phyloP scores from a whole-genome alignment of 2,888 invertebrate genomes.

The Cheilosia pagana region DNA sequence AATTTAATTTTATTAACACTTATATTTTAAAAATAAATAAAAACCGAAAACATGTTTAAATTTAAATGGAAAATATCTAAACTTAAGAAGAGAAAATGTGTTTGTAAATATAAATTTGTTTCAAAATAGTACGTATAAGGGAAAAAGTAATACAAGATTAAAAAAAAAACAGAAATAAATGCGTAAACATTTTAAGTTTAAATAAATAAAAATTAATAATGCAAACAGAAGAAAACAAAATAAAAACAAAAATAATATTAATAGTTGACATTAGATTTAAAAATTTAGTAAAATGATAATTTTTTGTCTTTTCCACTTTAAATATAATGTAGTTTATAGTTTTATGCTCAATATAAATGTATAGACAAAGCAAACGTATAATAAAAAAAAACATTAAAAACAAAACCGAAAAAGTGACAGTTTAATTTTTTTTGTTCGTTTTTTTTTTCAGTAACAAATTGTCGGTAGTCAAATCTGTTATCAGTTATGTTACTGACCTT shows the following conservation, averaged over 20 bases:
- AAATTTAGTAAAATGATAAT: slow-evolving; percentile 74
- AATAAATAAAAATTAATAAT: slow-evolving; percentile 31
- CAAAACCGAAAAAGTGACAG: slow-evolving; percentile 20
- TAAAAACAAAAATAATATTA: slow-evolving; percentile 41
- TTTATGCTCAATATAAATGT: slow-evolving; percentile 71
- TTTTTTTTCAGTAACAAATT: no score
- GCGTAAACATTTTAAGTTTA: no score
- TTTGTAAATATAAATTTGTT: slow-evolving; percentile 74
- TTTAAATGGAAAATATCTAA: slow-evolving; percentile 34
- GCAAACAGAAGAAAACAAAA: slow-evolving; percentile 16
- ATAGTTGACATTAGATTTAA: slow-evolving; percentile 73
- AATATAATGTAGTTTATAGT: slow-evolving; percentile 70
- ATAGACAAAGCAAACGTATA: slow-evolving; percentile 63
- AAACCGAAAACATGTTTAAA: slow-evolving; percentile 39
- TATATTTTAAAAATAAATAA: slow-evolving; percentile 41
- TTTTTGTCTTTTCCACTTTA: slow-evolving; percentile 75
- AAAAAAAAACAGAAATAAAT: slow-evolving; percentile 5
- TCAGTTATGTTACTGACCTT: no score
- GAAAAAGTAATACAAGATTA: slow-evolving; percentile 46
- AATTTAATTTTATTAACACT: slow-evolving; percentile 59
- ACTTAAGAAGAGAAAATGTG: slow-evolving; percentile 52
- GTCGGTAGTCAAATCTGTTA: no score
- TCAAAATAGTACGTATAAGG: slow-evolving; percentile 63
- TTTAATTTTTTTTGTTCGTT: no score
- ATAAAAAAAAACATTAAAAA: slow-evolving; percentile 31